A percentile compares a stretch with the other conserved stretches of the same genome.
Conservation (phyloP, 2,888 invertebrate genomes). For the Perizoma affinitatum region DNA sequence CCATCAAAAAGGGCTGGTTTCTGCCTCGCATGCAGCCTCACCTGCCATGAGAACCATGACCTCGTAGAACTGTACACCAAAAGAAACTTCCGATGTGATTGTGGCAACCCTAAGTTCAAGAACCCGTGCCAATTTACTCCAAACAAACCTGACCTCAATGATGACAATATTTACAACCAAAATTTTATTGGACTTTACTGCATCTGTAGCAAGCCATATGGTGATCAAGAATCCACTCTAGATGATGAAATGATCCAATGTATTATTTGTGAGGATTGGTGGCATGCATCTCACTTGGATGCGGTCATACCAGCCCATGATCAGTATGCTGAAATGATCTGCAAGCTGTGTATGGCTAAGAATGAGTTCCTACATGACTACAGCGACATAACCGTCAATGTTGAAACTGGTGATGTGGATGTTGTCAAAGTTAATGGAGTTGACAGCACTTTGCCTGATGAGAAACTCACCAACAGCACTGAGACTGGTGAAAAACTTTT, state of each 20-base stretch:
- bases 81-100: constrained; percentile 97
- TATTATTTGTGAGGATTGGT: constrained; percentile 98
- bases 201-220: constrained; percentile 95
- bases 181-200: constrained; percentile 98
- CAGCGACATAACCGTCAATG: constrained; percentile 73
- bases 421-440: constrained; percentile 43
- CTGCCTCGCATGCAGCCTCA: constrained; percentile 96
- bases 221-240: constrained; percentile 92
- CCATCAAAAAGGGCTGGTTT: constrained; percentile 89
- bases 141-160: constrained; percentile 87
- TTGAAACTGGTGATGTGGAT: constrained; percentile 56
- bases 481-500: constrained; percentile 17
- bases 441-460: constrained; percentile 28
- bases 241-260: constrained; percentile 99
- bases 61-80: constrained; percentile 98
- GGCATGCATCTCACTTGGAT: constrained; percentile 91
- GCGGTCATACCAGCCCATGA: constrained; percentile 82
- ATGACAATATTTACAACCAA: constrained; percentile 93
- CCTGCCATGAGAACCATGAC: constrained; percentile 98
- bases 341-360: constrained; percentile 89
- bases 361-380: constrained; percentile 91
- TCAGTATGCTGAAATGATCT: constrained; percentile 92
- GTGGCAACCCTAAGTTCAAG: constrained; percentile 92
- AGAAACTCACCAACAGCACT: constrained; percentile 39
- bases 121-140: constrained; percentile 87